Evolutionary conservation across 2,888 invertebrate species (phyloP).

Genomic region (Trachelus troglodyta): DNA sequence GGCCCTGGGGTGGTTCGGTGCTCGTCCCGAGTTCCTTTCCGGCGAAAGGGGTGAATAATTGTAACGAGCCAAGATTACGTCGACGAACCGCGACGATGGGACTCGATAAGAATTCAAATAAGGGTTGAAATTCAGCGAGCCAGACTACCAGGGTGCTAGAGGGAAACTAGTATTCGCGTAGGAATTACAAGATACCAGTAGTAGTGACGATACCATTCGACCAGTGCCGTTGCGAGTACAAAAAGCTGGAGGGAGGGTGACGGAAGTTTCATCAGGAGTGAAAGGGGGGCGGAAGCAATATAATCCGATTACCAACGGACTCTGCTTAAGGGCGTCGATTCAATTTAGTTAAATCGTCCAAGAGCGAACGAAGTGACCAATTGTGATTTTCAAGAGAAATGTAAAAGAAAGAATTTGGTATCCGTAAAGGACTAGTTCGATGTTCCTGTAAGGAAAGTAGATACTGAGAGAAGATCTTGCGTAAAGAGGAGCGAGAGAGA

Average conservation of each 20-base stretch:
- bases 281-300: not conserved
- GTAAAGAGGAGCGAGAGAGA: not conserved
- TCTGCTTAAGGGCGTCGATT: not conserved
- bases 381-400: conserved; percentile 20
- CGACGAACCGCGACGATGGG: conserved; percentile 14
- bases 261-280: not conserved
- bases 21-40: conserved; percentile 25
- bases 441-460: not conserved
- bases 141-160: not conserved
- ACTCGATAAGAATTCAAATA: conserved; percentile 50
- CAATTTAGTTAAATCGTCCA: conserved; percentile 40
- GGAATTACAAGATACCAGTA: not conserved
- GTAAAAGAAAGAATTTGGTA: not conserved
- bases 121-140: conserved; percentile 13
- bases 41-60: conserved; percentile 55
- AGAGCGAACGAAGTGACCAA: conserved; percentile 37
- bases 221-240: not conserved
- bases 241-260: not conserved
- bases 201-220: not conserved
- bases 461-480: not conserved
- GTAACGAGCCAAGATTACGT: conserved; percentile 51
- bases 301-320: not conserved
- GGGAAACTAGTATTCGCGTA: not conserved
- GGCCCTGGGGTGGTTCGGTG: conserved; percentile 7
- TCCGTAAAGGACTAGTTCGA: not conserved